A percentile compares a stretch with the other conserved stretches of the same genome.
Conservation (phyloP, 2,113 vertebrate genomes). For the Calidris pygmaea region DNA sequence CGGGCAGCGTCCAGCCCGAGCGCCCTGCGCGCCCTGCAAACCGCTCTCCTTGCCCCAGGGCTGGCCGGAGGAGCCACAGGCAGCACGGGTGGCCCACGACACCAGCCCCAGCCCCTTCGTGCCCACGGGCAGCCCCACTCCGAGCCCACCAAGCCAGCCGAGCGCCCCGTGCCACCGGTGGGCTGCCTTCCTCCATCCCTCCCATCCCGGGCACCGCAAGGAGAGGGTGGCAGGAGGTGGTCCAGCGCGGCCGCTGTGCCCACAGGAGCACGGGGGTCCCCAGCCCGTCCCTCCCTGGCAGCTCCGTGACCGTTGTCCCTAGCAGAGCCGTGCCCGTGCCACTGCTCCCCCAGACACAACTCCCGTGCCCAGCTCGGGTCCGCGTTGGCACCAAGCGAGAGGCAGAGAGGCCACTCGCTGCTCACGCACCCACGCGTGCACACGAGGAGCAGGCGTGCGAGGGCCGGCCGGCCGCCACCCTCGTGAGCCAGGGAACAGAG, state of each 20-base stretch:
- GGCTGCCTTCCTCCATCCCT: background rate
- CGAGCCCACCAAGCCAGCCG: background rate
- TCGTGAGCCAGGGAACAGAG: slow-evolving; percentile 73
- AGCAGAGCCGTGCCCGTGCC: rapidly evolving
- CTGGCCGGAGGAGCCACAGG: rapidly evolving
- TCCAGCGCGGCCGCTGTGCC: rapidly evolving
- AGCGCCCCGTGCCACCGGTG: rapidly evolving
- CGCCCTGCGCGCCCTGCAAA: background rate
- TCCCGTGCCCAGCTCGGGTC: background rate
- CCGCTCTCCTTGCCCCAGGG: rapidly evolving
- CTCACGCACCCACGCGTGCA: background rate
- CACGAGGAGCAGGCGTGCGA: slow-evolving; percentile 11
- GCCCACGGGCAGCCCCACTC: rapidly evolving
- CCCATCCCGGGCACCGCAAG: background rate
- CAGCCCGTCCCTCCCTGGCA: background rate
- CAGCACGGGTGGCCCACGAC: rapidly evolving
- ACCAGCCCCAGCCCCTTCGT: background rate
- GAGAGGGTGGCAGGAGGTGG: background rate
- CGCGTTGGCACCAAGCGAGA: background rate
- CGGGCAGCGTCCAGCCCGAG: background rate
- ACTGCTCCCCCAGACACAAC: background rate
- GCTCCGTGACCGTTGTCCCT: background rate
- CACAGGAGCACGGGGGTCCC: background rate
- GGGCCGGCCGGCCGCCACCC: slow-evolving; percentile 65
- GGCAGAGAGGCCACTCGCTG: background rate